A percentile compares a stretch with the other conserved stretches of the same genome.
phyloP scores from a whole-genome alignment of 2,113 vertebrate genomes.

The Sus scrofa region DNA sequence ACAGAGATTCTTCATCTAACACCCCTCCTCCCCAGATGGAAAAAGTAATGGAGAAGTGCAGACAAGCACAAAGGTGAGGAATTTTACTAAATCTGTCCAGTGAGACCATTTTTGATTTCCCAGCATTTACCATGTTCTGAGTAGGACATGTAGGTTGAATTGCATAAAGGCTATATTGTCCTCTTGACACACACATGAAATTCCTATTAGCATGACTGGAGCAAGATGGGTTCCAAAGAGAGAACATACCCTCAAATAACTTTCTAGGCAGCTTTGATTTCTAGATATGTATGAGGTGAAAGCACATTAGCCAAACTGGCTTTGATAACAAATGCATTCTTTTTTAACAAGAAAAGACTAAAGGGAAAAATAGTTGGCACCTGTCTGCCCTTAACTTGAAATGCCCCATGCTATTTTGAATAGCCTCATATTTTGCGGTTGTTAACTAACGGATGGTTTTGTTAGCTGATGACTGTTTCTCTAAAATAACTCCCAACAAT shows the following conservation, averaged over 20 bases:
- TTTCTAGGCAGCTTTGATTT: conserved; percentile 88
- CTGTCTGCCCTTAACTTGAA: conserved; percentile 68
- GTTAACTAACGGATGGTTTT: conserved; percentile 81
- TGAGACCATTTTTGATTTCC: conserved; percentile 83
- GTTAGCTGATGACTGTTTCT: conserved; percentile 76
- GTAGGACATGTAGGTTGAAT: conserved; percentile 74
- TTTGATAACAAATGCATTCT: conserved; percentile 84
- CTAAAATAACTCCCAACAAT: conserved; percentile 80
- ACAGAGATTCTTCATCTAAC: conserved; percentile 80
- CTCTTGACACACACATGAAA: conserved; percentile 81
- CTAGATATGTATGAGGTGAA: conserved; percentile 85
- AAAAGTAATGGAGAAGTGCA: conserved; percentile 76
- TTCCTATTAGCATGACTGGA: conserved; percentile 75
- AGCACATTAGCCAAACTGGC: conserved; percentile 88
- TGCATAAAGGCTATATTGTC: conserved; percentile 85
- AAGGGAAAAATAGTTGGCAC: conserved; percentile 78
- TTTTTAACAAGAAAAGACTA: conserved; percentile 74
- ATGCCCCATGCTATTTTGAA: conserved; percentile 79
- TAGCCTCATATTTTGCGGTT: conserved; percentile 80
- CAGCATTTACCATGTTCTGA: conserved; percentile 83
- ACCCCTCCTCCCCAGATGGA: conserved; percentile 51
- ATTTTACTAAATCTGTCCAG: conserved; percentile 82
- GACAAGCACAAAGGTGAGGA: conserved; percentile 81
- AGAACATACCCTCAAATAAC: conserved; percentile 86
- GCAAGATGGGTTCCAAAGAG: conserved; percentile 82